A percentile compares a stretch with the other conserved stretches of the same genome.
Conservation (phyloP, 2,888 invertebrate genomes). For the Acronicta leporina region DNA sequence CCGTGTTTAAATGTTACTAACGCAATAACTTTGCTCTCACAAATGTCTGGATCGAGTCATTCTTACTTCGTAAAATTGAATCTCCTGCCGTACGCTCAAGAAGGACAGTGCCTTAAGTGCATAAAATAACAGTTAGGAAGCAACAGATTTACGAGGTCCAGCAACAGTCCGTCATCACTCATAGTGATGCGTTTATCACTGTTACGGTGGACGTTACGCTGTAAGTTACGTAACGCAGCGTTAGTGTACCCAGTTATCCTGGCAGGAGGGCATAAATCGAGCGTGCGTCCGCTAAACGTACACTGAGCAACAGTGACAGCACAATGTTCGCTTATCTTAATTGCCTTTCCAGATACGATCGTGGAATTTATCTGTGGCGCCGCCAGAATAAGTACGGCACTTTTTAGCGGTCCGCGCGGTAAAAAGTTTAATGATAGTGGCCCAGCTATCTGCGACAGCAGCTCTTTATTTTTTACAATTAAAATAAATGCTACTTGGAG, state of each 20-base stretch:
- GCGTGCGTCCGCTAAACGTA: slow-evolving; percentile 72
- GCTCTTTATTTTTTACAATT: slow-evolving; percentile 57
- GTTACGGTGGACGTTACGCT: slow-evolving; percentile 32
- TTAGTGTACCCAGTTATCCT: slow-evolving; percentile 58
- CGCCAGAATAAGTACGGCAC: slow-evolving; percentile 68
- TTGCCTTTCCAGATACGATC: slow-evolving; percentile 84
- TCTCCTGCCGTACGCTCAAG: slow-evolving; percentile 5
- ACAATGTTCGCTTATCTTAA: slow-evolving; percentile 85
- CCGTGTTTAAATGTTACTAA: too few relatives aligned
- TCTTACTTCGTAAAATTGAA: slow-evolving; percentile 9
- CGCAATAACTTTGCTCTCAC: slow-evolving; percentile 15
- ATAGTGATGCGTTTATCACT: slow-evolving; percentile 51
- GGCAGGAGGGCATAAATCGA: slow-evolving; percentile 72
- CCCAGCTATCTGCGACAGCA: slow-evolving; percentile 55
- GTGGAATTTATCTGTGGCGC: slow-evolving; percentile 80
- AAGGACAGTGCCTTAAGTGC: slow-evolving; percentile 39
- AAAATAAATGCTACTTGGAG: slow-evolving; percentile 56
- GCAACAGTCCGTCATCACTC: slow-evolving; percentile 50
- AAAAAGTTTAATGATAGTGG: slow-evolving; percentile 78
- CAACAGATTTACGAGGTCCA: slow-evolving; percentile 41
- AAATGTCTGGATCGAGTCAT: slow-evolving; percentile 2
- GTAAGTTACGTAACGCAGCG: slow-evolving; percentile 49
- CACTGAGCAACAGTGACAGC: slow-evolving; percentile 79
- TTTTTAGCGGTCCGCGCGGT: slow-evolving; percentile 71
- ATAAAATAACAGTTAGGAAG: slow-evolving; percentile 39